Base-by-base conservation (phyloP, 2,113 vertebrate species). In the Tichodroma muraria region DNA sequence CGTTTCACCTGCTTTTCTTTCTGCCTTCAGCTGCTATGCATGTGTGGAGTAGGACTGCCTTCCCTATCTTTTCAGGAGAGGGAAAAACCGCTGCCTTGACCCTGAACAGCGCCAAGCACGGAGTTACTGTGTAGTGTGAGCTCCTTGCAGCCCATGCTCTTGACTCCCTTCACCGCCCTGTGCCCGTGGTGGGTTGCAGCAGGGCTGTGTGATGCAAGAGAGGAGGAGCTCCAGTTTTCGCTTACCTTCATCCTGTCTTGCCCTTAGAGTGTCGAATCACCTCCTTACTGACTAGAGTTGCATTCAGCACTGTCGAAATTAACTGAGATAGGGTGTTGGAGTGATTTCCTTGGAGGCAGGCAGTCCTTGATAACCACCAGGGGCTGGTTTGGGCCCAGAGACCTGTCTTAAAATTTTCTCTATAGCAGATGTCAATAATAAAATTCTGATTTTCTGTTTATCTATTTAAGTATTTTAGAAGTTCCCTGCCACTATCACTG, bases 141-240 rank as follows among this genome's bases (percentile, higher is more conserved):
- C 6, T 75, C 18, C 66, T 80, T 69, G 64, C 17, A 66, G 28
- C 25, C 35, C 3, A 0, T 70, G 42, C 25, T 23, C 8, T 53
- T 25, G 66, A 24, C n/a, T 35, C 4, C 0, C 23, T 45, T 63
- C 21, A 33, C 25, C 0, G 0, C 17, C 47, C 8, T 0, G 0
- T 54, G 50, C 45, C 23, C 15, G 1, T 2, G 3, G 15, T 53
- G 54, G 15, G 6, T 50, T 80, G 37, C 54, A 23, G n/a, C 44
- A 52, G 31, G 24, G 40, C 38, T 60, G 9, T 54, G 1, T 40
- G 47, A 14, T 63, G 17, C 49, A 80, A 33, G 25, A 59, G 65
- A n/a, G 19, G 11, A 37, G 75, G 37, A 93, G 15, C 40, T 81
- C 18, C 19, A 8, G 30, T 27, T 70, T 22, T 35, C 5, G 1